Percentiles rank a stretch among this genome's conserved stretches.
Evolutionary conservation across 2,888 invertebrate genomes (phyloP).

Genomic region (Bembecia ichneumoniformis): DNA sequence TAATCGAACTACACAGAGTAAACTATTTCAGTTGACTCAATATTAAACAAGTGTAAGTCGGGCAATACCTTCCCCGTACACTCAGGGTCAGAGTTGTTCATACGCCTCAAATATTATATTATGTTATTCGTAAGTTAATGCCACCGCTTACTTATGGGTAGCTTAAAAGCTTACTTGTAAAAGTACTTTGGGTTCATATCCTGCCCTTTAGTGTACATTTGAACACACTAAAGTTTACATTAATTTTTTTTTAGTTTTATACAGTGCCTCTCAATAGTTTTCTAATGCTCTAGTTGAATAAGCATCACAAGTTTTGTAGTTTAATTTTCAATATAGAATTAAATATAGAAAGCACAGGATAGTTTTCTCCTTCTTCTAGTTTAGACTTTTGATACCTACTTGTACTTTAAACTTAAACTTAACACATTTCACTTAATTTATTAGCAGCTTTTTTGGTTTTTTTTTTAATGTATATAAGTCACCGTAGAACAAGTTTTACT

Average conservation of each 20-base stretch:
- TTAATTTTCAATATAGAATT: background rate
- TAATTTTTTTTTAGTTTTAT: background rate
- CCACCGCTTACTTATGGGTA: conserved; percentile 24
- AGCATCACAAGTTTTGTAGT: background rate
- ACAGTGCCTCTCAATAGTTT: conserved; percentile 1
- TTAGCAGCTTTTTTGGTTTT: background rate
- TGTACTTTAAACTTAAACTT: background rate
- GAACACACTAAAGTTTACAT: conserved; percentile 4
- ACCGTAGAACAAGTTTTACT: background rate
- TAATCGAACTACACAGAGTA: too few relatives aligned
- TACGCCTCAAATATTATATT: conserved; percentile 11
- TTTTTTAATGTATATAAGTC: background rate
- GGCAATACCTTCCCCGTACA: conserved; percentile 32
- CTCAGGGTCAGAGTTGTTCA: conserved; percentile 30
- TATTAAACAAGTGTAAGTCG: too few relatives aligned
- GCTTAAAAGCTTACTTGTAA: conserved; percentile 27
- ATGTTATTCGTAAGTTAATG: background rate
- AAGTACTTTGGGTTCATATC: conserved; percentile 19
- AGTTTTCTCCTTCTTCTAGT: background rate
- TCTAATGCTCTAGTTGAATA: conserved; percentile 6
- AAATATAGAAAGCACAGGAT: background rate
- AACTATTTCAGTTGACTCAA: too few relatives aligned
- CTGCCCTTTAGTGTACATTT: conserved; percentile 44
- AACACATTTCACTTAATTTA: background rate
- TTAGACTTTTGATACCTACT: background rate